Evolutionary conservation across 2,797 vertebrate genomes (phyloP), one percentile per base, ranked within the genome.

Genomic region (Echiichthys vipera): DNA sequence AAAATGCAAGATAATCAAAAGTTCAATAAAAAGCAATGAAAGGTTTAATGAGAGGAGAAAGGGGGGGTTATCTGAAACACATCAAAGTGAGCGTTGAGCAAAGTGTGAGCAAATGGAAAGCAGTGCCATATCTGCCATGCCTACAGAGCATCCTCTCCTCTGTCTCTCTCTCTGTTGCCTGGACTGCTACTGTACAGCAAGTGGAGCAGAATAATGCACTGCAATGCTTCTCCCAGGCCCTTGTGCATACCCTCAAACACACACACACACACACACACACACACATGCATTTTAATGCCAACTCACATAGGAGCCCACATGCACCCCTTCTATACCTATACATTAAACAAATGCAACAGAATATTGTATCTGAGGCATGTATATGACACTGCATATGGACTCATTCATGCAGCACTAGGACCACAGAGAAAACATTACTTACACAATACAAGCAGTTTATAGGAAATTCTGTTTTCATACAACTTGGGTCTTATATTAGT

Each of bases 201-300:
- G 91, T 94, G 91, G 93, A 93, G 93, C 94, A 93, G 93, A 95
- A 94, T 95, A 93, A 94, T 95, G 88, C 86, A 89, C 88, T 86
- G 86, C 91, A 90, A 86, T 86, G 83, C 66, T 71, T 88, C 88
- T 71, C 72, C 76, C 55, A 69, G 80, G 84, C 77, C 63, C 72
- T 40, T 34, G 54, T 77, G 57, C 78, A 79, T 74, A 47, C 64
- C 9, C 73, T 59, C 50, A 63, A n/a, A 67, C 75, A 68, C 39
- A 68, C 50, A 77, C 57, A 71, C 63, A 67, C 49, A 25, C 51
- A 27, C 45, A 62, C 61, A 66, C 18, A 50, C 65, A 46, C 71
- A 58, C 62, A 56, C 63, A 50, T 25, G 57, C n/a, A 42, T 56
- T 65, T 59, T 45, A 65, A 46, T 66, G 39, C 30, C 54, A 71